phyloP scores from a whole-genome alignment of 2,113 vertebrate genomes.

The Chloroceryle aenea region DNA sequence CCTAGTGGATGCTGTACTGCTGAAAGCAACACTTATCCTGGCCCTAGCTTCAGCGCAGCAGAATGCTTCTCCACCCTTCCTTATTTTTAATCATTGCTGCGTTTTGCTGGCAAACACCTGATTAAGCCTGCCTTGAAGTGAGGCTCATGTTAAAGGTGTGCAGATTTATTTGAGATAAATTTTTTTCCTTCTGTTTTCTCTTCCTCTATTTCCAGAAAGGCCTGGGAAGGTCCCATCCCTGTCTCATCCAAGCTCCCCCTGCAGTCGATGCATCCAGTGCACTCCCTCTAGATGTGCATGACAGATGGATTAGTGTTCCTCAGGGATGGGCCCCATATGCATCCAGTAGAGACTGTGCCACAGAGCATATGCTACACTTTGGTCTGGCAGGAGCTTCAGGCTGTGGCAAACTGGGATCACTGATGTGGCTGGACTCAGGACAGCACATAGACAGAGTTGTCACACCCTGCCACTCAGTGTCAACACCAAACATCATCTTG shows the following conservation, averaged over 20 bases:
- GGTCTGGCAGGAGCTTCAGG: neutral
- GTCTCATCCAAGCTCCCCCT: neutral
- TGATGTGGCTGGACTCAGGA: neutral
- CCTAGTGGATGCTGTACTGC: rapidly evolving
- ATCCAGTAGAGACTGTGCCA: neutral
- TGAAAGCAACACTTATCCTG: neutral
- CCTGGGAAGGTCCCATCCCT: neutral
- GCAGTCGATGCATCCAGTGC: neutral
- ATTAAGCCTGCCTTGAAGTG: neutral
- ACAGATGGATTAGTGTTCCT: neutral
- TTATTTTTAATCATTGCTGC: neutral
- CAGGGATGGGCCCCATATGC: neutral
- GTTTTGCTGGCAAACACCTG: neutral
- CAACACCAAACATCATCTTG: neutral
- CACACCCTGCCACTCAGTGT: neutral
- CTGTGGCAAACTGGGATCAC: neutral
- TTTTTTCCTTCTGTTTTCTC: neutral
- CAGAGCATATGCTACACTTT: rapidly evolving
- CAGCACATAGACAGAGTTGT: neutral
- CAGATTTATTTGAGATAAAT: neutral
- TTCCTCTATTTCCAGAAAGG: neutral
- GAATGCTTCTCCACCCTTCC: neutral
- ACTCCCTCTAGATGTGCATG: rapidly evolving
- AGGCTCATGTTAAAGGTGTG: neutral
- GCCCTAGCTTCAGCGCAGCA: neutral